phyloP scores from a whole-genome alignment of 1,140 invertebrate genomes.

The Heliconius hewitsoni region DNA sequence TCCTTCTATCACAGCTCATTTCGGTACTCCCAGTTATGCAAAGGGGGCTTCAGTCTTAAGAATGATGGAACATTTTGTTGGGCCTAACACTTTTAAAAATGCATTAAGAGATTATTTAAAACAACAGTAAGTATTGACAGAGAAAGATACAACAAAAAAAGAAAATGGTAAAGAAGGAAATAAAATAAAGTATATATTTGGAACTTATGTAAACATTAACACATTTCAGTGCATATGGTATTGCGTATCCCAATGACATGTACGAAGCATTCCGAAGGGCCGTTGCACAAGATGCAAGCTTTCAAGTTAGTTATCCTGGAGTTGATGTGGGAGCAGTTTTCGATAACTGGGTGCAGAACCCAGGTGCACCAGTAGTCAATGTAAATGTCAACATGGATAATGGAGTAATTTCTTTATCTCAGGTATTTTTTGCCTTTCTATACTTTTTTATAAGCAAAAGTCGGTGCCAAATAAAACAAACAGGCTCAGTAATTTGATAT shows the following conservation, averaged over 20 bases:
- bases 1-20: constrained; percentile 82
- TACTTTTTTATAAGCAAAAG: too few relatives aligned
- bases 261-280: constrained; percentile 84
- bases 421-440: constrained; percentile 43
- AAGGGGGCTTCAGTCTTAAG: constrained; percentile 87
- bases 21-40: constrained; percentile 87
- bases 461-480: too few relatives aligned
- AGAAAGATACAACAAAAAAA: neutral
- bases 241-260: constrained; percentile 83
- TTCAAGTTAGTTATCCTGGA: constrained; percentile 80
- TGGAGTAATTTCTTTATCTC: constrained; percentile 63
- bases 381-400: constrained; percentile 76
- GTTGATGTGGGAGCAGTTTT: constrained; percentile 80
- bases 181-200: neutral
- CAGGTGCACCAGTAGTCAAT: constrained; percentile 87
- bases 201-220: neutral
- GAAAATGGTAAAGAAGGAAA: too few relatives aligned
- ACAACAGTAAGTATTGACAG: constrained; percentile 68
- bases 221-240: constrained; percentile 78
- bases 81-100: constrained; percentile 83
- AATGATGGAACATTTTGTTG: constrained; percentile 89
- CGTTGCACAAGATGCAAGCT: constrained; percentile 86
- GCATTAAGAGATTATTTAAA: constrained; percentile 83
- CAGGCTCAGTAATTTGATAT: too few relatives aligned
- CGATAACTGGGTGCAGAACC: constrained; percentile 87